A percentile compares a stretch with the other conserved stretches of the same genome.
These are phyloP conservation scores for Periphyllus acericola DNA, from an alignment of 2,888 invertebrate genomes.

Conservation along the genomic window DNA sequence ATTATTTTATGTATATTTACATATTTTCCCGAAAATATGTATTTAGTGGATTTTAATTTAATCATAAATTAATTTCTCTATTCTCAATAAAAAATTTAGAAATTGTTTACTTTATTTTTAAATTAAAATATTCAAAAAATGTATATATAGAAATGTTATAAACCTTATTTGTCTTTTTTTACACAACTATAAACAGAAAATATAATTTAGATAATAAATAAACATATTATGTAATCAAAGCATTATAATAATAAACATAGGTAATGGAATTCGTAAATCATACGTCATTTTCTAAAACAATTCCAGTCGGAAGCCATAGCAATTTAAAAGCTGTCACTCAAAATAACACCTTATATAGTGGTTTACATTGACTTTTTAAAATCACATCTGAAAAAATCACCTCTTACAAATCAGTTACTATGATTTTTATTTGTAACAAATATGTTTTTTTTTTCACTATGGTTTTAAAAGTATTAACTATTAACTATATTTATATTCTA, in stretches of 20 bases:
- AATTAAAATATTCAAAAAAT: too few species aligned
- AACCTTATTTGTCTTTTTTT: too few species aligned
- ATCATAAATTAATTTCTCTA: too few species aligned
- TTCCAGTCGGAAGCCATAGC: neutral
- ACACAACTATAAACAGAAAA: neutral
- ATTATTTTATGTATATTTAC: too few species aligned
- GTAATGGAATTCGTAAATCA: neutral
- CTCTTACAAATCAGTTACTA: constrained; percentile 13
- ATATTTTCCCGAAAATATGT: too few species aligned
- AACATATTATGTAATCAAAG: neutral
- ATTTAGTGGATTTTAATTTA: too few species aligned
- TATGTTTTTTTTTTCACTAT: neutral
- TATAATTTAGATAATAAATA: neutral
- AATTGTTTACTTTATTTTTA: too few species aligned
- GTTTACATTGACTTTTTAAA: constrained; percentile 20
- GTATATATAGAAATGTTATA: too few species aligned
- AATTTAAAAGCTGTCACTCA: constrained; percentile 41
- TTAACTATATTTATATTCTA: neutral
- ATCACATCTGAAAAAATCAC: constrained; percentile 1
- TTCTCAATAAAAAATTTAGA: too few species aligned
- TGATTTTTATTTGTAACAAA: neutral
- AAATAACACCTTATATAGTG: neutral
- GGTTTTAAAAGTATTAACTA: neutral
- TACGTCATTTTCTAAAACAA: neutral
- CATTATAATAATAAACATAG: neutral